A percentile compares a stretch with the other conserved stretches of the same genome.
phyloP scores from a whole-genome alignment of 1,140 invertebrate species.

The Magallana ariakensis region DNA sequence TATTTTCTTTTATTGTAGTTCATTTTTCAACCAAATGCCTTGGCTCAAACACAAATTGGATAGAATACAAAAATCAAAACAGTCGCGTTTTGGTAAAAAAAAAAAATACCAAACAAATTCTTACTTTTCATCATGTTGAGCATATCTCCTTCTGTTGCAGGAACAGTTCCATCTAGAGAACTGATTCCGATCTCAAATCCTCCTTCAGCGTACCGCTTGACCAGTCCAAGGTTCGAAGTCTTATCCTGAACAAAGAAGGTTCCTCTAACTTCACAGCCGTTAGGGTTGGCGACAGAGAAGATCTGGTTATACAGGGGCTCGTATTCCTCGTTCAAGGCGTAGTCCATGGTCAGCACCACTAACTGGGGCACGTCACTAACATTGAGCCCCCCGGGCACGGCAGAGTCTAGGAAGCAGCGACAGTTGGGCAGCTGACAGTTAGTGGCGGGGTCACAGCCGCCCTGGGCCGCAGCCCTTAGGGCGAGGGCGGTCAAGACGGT shows the following conservation, averaged over 20 bases:
- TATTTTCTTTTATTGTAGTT: no score
- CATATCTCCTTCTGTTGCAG: conserved; percentile 58
- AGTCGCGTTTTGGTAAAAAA: no score
- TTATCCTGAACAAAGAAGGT: conserved; percentile 91
- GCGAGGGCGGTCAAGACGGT: neutral
- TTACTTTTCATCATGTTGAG: conserved; percentile 60
- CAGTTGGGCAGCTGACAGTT: conserved; percentile 80
- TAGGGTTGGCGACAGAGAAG: conserved; percentile 85
- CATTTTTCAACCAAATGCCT: no score
- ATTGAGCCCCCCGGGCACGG: conserved; percentile 74
- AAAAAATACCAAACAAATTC: no score
- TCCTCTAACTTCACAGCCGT: conserved; percentile 88
- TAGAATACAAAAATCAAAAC: no score
- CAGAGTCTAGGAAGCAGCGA: conserved; percentile 57
- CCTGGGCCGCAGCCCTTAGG: neutral
- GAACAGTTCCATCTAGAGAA: conserved; percentile 83
- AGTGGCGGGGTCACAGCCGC: neutral
- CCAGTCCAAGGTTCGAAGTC: conserved; percentile 89
- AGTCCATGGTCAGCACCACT: conserved; percentile 96
- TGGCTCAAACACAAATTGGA: no score
- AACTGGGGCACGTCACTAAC: conserved; percentile 91
- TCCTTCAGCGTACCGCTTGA: conserved; percentile 89
- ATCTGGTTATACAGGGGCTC: conserved; percentile 52
- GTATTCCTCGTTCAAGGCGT: conserved; percentile 87
- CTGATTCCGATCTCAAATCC: conserved; percentile 93